Evolutionary conservation across 2,113 vertebrate genomes (phyloP).

Genomic region (Probosciger aterrimus): DNA sequence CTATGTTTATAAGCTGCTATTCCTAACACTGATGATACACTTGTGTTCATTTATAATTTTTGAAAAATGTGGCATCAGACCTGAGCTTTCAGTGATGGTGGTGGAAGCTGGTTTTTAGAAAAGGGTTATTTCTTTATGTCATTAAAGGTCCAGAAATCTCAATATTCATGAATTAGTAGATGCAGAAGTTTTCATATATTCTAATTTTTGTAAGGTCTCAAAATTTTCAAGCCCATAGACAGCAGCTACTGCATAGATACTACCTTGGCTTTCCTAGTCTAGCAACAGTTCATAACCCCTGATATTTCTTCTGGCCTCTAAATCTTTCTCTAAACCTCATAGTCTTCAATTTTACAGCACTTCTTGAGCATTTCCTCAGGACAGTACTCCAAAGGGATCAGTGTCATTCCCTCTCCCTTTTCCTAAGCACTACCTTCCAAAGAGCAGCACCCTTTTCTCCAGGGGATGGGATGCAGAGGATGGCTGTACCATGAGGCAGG

Average conservation of each 20-base stretch:
- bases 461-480: accelerated
- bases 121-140: background rate
- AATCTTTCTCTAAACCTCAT: background rate
- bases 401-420: background rate
- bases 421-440: background rate
- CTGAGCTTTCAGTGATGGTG: background rate
- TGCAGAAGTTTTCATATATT: background rate
- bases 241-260: background rate
- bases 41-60: background rate
- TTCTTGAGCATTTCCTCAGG: background rate
- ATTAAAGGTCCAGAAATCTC: background rate
- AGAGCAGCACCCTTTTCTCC: accelerated
- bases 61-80: background rate
- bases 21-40: background rate
- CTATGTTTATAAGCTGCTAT: background rate
- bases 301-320: background rate
- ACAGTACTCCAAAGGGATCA: background rate
- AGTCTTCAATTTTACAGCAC: background rate
- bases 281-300: background rate
- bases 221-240: background rate
- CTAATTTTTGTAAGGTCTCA: background rate
- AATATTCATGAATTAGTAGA: background rate
- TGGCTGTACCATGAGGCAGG: accelerated
- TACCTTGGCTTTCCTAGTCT: background rate
- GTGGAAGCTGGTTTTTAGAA: background rate